phyloP scores from a whole-genome alignment of 2,888 invertebrate genomes.

The Rhagophthalmus giganteus region DNA sequence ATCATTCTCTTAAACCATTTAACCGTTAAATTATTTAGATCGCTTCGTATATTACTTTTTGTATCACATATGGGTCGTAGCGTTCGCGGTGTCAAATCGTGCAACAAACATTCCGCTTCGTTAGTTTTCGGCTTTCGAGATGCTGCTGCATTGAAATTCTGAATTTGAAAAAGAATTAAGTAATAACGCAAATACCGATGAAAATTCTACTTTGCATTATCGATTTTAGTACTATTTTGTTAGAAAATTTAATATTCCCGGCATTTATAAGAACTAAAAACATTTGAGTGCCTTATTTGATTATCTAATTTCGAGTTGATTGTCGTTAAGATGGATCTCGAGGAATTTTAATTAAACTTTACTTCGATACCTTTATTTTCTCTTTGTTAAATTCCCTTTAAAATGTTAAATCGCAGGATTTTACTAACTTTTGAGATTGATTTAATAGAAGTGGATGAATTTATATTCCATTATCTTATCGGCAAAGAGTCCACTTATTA shows the following conservation, averaged over 20 bases:
- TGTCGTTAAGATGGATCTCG: no score
- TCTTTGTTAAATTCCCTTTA: background rate
- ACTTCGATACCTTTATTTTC: background rate
- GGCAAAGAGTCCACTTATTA: conserved; percentile 19
- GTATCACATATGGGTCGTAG: conserved; percentile 34
- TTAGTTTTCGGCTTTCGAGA: conserved; percentile 8
- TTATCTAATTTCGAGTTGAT: no score
- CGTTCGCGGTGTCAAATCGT: conserved; percentile 25
- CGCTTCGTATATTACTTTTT: conserved; percentile 34
- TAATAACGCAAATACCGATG: conserved; percentile 21
- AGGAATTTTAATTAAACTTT: background rate
- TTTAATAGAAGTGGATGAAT: conserved; percentile 26
- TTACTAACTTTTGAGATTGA: conserved; percentile 15
- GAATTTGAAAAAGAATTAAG: conserved; percentile 11
- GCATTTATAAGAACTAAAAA: no score
- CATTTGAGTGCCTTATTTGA: no score
- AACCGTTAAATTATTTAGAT: conserved; percentile 27
- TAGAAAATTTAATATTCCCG: no score
- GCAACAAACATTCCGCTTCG: conserved; percentile 33
- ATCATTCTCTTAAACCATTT: conserved; percentile 25
- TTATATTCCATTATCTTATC: conserved; percentile 28
- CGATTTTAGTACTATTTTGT: no score
- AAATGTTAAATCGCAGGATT: conserved; percentile 11
- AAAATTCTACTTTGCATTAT: conserved; percentile 2
- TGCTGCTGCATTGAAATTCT: conserved; percentile 17